Conservation (phyloP, 2,113 vertebrate species). For the Carollia perspicillata region DNA sequence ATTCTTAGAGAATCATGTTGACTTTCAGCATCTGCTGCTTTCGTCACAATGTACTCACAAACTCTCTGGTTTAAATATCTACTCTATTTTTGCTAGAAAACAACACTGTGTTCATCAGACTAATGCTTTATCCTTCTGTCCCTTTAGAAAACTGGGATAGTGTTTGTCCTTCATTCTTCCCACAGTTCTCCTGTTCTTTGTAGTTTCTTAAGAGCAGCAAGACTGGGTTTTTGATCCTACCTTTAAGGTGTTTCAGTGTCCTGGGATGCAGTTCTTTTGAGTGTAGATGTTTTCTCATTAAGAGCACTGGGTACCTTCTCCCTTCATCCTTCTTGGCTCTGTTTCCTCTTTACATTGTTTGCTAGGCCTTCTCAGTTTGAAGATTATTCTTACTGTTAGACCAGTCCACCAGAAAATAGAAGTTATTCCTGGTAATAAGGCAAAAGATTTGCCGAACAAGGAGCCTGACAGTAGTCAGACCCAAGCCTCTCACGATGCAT, state of each 20-base stretch:
- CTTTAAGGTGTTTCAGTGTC: background rate
- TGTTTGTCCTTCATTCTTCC: background rate
- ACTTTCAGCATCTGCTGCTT: background rate
- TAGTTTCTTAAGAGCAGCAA: slow-evolving; percentile 2
- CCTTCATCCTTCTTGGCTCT: background rate
- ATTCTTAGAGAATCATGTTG: background rate
- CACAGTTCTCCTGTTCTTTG: background rate
- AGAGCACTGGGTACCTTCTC: background rate
- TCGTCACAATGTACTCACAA: background rate
- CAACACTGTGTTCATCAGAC: background rate
- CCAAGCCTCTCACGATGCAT: background rate
- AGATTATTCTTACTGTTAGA: slow-evolving; percentile 19
- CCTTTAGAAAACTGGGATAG: background rate
- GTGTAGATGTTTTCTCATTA: background rate
- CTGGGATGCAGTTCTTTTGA: background rate
- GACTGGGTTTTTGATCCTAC: background rate
- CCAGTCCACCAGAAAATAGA: background rate
- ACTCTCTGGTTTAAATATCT: background rate
- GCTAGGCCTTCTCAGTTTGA: background rate
- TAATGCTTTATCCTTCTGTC: background rate
- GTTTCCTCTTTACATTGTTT: background rate
- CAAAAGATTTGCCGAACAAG: background rate
- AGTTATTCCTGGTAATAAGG: background rate
- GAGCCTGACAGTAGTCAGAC: background rate
- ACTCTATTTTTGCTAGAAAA: background rate